These are phyloP conservation scores for Lagopus muta DNA, from an alignment of 2,113 vertebrate species.

Conservation along the genomic window DNA sequence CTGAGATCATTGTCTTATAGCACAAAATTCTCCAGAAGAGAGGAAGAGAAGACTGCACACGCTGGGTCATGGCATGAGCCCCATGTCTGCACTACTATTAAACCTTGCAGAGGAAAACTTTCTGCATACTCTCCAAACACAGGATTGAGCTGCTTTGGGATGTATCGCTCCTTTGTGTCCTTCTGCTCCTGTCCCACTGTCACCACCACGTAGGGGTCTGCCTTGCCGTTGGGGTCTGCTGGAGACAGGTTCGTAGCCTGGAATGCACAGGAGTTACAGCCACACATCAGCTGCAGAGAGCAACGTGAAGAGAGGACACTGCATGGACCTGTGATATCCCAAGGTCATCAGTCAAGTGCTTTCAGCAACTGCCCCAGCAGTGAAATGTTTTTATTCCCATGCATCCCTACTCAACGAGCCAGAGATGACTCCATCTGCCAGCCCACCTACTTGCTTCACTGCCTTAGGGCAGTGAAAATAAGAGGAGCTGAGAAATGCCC, in stretches of 20 bases:
- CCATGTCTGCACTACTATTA: not conserved
- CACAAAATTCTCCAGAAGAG: not conserved
- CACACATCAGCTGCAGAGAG: not conserved
- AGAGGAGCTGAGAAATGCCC: not conserved
- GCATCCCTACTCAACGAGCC: not conserved
- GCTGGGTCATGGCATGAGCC: not conserved
- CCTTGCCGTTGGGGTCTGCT: conserved; percentile 90
- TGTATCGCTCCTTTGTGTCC: conserved; percentile 89
- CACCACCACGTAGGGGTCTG: conserved; percentile 91
- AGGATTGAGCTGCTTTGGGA: conserved; percentile 95
- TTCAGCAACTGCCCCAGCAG: not conserved
- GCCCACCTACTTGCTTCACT: not conserved
- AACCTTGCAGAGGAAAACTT: not conserved
- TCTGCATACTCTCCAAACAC: conserved; percentile 91
- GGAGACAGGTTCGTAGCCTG: conserved; percentile 92
- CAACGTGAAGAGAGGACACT: not conserved
- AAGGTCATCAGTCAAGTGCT: rapidly evolving
- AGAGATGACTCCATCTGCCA: not conserved
- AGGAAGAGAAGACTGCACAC: not conserved
- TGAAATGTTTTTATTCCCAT: not conserved
- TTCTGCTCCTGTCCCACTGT: conserved; percentile 80
- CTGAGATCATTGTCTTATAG: not conserved
- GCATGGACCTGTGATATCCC: not conserved
- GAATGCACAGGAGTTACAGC: conserved; percentile 7
- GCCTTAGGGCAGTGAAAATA: not conserved